Percentiles rank a stretch among this genome's conserved stretches.
These are phyloP conservation scores for Pipra filicauda DNA, from an alignment of 2,113 vertebrate genomes.

Conservation along the genomic window DNA sequence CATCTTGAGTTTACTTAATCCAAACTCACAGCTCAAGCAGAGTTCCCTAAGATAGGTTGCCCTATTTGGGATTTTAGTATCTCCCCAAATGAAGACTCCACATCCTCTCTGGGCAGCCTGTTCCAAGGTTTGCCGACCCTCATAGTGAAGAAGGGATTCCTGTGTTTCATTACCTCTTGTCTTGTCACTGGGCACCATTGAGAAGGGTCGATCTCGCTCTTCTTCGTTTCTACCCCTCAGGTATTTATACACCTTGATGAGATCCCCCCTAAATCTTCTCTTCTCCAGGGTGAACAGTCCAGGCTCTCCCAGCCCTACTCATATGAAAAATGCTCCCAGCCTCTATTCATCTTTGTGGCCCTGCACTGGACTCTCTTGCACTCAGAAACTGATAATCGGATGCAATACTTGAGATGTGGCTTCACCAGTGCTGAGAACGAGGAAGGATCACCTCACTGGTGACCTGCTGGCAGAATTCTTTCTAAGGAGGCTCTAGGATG, in stretches of 20 bases:
- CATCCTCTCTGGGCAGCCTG: not conserved
- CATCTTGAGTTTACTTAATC: not conserved
- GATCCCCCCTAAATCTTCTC: not conserved
- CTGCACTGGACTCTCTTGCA: not conserved
- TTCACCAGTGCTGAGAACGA: not conserved
- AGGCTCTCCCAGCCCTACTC: not conserved
- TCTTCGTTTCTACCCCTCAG: not conserved
- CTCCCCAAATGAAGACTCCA: not conserved
- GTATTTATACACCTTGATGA: not conserved
- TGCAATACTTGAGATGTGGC: not conserved
- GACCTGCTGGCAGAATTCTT: not conserved
- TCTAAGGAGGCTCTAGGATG: not conserved
- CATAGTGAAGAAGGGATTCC: not conserved
- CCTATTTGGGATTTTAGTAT: not conserved
- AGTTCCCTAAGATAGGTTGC: not conserved
- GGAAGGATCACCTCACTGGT: not conserved
- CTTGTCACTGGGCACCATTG: too few relatives aligned
- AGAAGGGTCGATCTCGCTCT: not conserved
- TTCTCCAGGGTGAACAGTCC: not conserved
- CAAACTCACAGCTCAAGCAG: not conserved
- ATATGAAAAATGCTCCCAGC: not conserved
- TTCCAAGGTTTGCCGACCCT: not conserved
- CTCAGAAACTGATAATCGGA: not conserved
- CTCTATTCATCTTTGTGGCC: not conserved
- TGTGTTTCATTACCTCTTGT: not conserved